Evolutionary conservation across 2,888 invertebrate genomes (phyloP), one percentile per base, ranked within the genome.

Genomic region (Trissonchulus sp.): DNA sequence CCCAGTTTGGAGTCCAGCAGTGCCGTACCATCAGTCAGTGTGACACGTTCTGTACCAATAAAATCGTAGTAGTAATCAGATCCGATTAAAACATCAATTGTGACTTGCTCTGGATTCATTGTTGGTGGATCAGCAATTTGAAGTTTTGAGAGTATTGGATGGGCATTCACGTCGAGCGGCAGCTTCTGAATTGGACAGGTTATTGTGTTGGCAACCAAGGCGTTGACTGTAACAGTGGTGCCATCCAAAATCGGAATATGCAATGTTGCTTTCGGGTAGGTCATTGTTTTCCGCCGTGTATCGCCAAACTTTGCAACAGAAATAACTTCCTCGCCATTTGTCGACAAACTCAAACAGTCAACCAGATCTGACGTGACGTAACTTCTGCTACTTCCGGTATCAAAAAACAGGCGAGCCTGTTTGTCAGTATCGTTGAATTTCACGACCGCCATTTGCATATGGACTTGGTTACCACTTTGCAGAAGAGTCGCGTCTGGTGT

Each of bases 101-200:
- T 65, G 15, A 65, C 65, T 28, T 34, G 65, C n/a, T 65, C 15
- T 15, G 15, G 8, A 18, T 28, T 8, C n/a, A 15, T 28, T 15
- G 30, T 18, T 28, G 65, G 65, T 31, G 65, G 65, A 65, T 65
- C 65, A 15, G 65, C 65, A 8, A 65, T 8, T 34, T 8, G 65
- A 34, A 65, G 3, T 15, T 28, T 8, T 34, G 15, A 8, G 15
- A 65, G 65, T 8, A 65, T 65, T 28, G 65, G 65, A 34, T 65
- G 3, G 8, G 31, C 8, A 15, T 28, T 28, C 3, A 65, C n/a
- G n/a, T 65, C 65, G 8, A 65, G 30, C 8, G 65, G 65, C 3
- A 15, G n/a, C n/a, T 65, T 65, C n/a, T 65, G 65, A 28, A 65
- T 65, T 18, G 65, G 65, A 34, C 65, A 65, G 8, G 65, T 65